phyloP scores from a whole-genome alignment of 2,888 invertebrate genomes.

The Bibio marci region DNA sequence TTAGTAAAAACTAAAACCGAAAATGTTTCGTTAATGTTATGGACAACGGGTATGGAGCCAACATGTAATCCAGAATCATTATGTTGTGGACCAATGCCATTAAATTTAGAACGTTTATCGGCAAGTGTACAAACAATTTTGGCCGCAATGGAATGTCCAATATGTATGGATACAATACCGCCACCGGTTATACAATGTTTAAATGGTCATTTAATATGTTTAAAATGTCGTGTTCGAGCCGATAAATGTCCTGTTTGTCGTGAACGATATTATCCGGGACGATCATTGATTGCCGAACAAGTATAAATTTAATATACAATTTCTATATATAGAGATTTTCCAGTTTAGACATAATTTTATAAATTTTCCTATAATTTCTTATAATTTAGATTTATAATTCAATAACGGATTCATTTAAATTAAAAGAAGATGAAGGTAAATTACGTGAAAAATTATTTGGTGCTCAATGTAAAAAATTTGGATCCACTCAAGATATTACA shows the following conservation, averaged over 20 bases:
- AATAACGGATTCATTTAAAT: slow-evolving; percentile 32
- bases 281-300: slow-evolving; percentile 37
- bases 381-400: slow-evolving; percentile 32
- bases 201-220: slow-evolving; percentile 46
- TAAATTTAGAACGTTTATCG: slow-evolving; percentile 33
- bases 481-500: slow-evolving; percentile 10
- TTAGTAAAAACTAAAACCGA: slow-evolving; percentile 29
- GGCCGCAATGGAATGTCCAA: slow-evolving; percentile 41
- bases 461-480: slow-evolving; percentile 11
- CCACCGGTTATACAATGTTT: slow-evolving; percentile 47
- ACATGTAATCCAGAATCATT: slow-evolving; percentile 31
- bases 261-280: slow-evolving; percentile 32
- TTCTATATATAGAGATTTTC: too few relatives aligned
- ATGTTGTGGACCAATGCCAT: slow-evolving; percentile 38
- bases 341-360: too few relatives aligned
- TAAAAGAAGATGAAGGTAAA: slow-evolving; percentile 26
- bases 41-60: slow-evolving; percentile 32
- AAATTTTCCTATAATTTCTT: too few relatives aligned
- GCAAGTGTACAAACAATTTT: slow-evolving; percentile 34
- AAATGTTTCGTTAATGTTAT: slow-evolving; percentile 30
- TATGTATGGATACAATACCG: slow-evolving; percentile 42
- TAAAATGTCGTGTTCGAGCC: slow-evolving; percentile 39
- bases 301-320: slow-evolving; percentile 12
- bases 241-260: slow-evolving; percentile 45
- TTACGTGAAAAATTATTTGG: slow-evolving; percentile 33